phyloP scores from a whole-genome alignment of 1,140 invertebrate genomes.

The Heliconius nattereri region DNA sequence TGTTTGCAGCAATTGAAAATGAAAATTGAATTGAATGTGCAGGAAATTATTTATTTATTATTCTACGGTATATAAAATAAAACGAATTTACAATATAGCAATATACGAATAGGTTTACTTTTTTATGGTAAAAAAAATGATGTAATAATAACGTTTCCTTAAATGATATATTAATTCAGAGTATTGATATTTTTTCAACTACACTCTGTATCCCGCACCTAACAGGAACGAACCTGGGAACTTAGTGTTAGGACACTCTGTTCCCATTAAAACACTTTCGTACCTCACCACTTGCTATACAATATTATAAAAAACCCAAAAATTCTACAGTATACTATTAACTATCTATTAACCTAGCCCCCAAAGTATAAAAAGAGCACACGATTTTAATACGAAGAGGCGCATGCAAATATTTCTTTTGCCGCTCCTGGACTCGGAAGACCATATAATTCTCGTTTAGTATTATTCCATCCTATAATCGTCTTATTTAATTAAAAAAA shows the following conservation, averaged over 20 bases:
- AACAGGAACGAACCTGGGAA: too few relatives aligned
- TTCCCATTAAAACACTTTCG: too few relatives aligned
- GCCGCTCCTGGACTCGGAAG: background rate
- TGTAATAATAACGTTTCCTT: too few relatives aligned
- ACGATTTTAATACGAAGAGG: slow-evolving; percentile 33
- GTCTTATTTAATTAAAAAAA: slow-evolving; percentile 19
- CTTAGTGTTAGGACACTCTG: too few relatives aligned
- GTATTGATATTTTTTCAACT: too few relatives aligned
- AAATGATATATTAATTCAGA: too few relatives aligned
- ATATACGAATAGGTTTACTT: too few relatives aligned
- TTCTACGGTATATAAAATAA: background rate
- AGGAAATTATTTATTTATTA: background rate
- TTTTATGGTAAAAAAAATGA: too few relatives aligned
- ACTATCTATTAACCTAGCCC: background rate
- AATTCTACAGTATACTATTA: background rate
- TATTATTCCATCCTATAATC: slow-evolving; percentile 16
- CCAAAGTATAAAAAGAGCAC: slow-evolving; percentile 23
- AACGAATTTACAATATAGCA: too few relatives aligned
- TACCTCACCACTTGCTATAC: too few relatives aligned
- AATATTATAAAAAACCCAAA: too few relatives aligned
- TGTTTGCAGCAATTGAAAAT: background rate
- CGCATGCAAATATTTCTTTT: slow-evolving; percentile 37
- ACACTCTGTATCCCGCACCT: too few relatives aligned
- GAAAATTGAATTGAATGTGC: background rate
- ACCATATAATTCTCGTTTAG: slow-evolving; percentile 30